Base-by-base conservation (phyloP, 2,113 vertebrate genomes). In the Meriones unguiculatus region DNA sequence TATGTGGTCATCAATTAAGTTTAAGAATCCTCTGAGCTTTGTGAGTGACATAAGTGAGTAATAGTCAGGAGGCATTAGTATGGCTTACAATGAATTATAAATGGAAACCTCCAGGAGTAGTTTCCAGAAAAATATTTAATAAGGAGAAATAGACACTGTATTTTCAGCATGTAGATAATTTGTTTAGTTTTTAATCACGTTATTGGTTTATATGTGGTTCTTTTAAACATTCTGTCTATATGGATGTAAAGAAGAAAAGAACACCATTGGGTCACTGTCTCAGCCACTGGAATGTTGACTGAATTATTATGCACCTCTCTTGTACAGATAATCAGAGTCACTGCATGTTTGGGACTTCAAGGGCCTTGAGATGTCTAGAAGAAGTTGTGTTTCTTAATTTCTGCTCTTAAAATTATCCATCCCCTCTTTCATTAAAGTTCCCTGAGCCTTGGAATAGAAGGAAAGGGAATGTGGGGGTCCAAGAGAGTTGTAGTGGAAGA, bases 11-110 rank as follows among this genome's bases (percentile, higher is more conserved):
- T 52, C n/a, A 41, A 25, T 90, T 3, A 88, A 64, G 54, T 72
- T 52, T 8, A 81, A 93, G 17, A 92, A 67, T 76, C 64, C 18
- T 50, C 57, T 92, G n/a, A 77, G 6, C 17, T 64, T 90, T 87
- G 35, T 22, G 11, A 80, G 12, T 95, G 32, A 82, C 69, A 62
- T 30, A 82, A 89, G 64, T 8, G 12, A 5, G 2, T 35, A 87
- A n/a, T 84, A 87, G 32, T 84, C 22, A 73, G 32, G 35, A 70
- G 25, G 8, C 30, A 41, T 90, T 85, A 64, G 6, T 75, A 35
- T 2, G 35, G 3, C 65, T 78, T n/a, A 87, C 12, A 72, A 59
- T 93, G n/a, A 81, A 65, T 86, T 93, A 76, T 52, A 91, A 78
- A 9, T 52, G 7, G 2, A 90, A 82, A 70, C 1, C 2, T 90